Evolutionary conservation across 1,140 invertebrate species (phyloP).

Genomic region (Macrobrachium nipponense): DNA sequence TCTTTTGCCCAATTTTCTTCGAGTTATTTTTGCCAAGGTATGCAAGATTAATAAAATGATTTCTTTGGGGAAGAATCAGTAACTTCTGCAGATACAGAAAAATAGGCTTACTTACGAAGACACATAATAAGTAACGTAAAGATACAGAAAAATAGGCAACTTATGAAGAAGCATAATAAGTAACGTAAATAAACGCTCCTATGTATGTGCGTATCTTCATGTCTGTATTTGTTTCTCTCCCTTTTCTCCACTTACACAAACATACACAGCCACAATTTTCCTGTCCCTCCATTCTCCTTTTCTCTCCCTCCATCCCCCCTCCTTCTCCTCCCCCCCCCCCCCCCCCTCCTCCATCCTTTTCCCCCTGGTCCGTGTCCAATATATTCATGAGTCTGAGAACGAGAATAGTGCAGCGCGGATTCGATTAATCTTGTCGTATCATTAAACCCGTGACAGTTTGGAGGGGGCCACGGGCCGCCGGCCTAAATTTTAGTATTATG

Average conservation of each 20-base stretch:
- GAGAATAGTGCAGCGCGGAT: conserved; percentile 48
- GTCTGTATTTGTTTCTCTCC: neutral
- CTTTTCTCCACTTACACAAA: neutral
- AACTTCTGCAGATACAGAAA: too few relatives aligned
- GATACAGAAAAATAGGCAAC: too few relatives aligned
- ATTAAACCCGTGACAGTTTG: conserved; percentile 56
- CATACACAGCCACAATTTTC: neutral
- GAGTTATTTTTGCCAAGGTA: too few relatives aligned
- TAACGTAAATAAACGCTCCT: neutral
- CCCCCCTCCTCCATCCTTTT: neutral
- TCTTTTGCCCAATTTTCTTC: too few relatives aligned
- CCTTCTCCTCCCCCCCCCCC: neutral
- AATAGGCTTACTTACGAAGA: too few relatives aligned
- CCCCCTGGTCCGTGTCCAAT: conserved; percentile 30
- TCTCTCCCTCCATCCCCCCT: neutral
- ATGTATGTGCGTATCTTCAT: conserved; percentile 25
- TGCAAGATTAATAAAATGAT: too few relatives aligned
- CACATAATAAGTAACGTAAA: too few relatives aligned
- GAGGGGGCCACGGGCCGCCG: neutral
- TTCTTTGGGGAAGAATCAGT: too few relatives aligned
- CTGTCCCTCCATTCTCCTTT: neutral
- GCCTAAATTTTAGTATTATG: conserved; percentile 42
- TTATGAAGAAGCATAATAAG: too few relatives aligned
- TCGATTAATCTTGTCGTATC: conserved; percentile 59
- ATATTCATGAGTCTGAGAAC: conserved; percentile 57